phyloP scores from a whole-genome alignment of 2,888 invertebrate species.

The Melinopterus prodromus region DNA sequence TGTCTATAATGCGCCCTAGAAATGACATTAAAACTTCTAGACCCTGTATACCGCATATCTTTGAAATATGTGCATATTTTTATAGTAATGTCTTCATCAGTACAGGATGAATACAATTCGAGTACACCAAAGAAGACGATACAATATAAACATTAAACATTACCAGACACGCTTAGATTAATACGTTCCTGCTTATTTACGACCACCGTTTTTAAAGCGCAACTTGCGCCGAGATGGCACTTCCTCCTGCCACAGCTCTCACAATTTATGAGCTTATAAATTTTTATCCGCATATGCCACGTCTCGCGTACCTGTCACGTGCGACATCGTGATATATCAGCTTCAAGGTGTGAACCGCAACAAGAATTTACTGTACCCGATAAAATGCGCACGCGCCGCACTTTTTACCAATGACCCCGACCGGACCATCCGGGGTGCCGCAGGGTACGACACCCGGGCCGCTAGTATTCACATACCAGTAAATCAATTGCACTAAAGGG shows the following conservation, averaged over 20 bases:
- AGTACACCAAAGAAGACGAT: neutral
- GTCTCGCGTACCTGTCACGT: neutral
- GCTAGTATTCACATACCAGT: neutral
- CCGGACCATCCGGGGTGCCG: neutral
- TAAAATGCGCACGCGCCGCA: neutral
- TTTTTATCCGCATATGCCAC: neutral
- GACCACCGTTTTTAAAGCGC: conserved; percentile 4
- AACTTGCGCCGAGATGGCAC: conserved; percentile 4
- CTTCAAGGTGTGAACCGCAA: neutral
- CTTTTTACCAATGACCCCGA: neutral
- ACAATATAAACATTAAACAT: neutral
- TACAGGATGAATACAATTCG: neutral
- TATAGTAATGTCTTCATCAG: neutral
- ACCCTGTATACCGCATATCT: no score
- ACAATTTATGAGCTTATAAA: conserved; percentile 4
- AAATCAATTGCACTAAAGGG: neutral
- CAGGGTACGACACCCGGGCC: neutral
- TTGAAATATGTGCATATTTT: no score
- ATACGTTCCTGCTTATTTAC: neutral
- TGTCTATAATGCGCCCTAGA: no score
- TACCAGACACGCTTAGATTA: neutral
- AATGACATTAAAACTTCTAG: no score
- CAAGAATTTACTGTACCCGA: neutral
- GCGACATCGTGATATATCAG: conserved; percentile 4
- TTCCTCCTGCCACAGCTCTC: conserved; percentile 4